phyloP scores from a whole-genome alignment of 2,888 invertebrate genomes.

The Eumacrocentrus americanus region DNA sequence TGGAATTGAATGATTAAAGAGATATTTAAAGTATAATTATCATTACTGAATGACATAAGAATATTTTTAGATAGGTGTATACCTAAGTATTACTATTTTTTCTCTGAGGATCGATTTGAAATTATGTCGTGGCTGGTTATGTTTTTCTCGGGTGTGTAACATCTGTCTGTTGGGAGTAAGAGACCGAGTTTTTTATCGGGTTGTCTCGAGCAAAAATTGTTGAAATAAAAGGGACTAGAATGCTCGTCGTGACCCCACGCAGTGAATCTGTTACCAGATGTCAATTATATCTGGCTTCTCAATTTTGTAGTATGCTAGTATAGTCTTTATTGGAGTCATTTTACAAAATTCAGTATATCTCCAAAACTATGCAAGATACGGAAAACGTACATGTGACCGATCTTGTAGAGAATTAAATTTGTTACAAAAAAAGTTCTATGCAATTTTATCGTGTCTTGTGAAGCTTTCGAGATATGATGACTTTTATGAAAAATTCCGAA shows the following conservation, averaged over 20 bases:
- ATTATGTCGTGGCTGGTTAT: neutral
- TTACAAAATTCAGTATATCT: no score
- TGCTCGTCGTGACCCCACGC: constrained; percentile 39
- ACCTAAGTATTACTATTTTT: constrained; percentile 13
- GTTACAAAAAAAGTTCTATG: no score
- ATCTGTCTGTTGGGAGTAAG: constrained; percentile 10
- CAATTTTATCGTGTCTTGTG: no score
- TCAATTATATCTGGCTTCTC: constrained; percentile 29
- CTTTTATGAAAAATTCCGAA: no score
- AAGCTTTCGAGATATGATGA: no score
- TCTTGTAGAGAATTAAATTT: no score
- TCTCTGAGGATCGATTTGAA: neutral
- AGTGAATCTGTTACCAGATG: constrained; percentile 44
- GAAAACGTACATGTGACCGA: no score
- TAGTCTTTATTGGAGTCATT: no score
- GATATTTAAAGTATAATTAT: no score
- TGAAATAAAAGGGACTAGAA: neutral
- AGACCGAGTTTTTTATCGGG: neutral
- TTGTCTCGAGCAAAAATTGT: neutral
- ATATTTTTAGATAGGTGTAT: neutral
- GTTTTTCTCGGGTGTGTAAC: constrained; percentile 1
- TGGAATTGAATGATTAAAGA: no score
- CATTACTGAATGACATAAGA: no score
- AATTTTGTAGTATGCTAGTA: neutral
- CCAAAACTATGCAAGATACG: no score